Percentiles rank a stretch among this genome's conserved stretches.
phyloP scores from a whole-genome alignment of 2,797 vertebrate genomes.

The Oryzias dopingdopingensis region DNA sequence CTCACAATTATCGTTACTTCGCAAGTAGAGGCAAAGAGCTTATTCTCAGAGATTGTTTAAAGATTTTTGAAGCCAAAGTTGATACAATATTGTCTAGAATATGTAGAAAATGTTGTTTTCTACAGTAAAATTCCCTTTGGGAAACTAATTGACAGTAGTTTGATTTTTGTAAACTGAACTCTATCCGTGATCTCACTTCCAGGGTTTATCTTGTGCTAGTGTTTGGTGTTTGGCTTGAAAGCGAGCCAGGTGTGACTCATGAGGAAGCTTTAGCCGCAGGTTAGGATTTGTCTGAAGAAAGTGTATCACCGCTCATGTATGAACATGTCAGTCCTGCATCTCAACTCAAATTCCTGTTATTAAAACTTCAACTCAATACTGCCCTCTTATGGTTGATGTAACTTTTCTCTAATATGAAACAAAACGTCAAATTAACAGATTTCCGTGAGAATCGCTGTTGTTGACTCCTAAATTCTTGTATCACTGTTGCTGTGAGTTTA shows the following conservation, averaged over 20 bases:
- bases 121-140: no score
- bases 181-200: no score
- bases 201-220: neutral
- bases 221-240: neutral
- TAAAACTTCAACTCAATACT: constrained; percentile 2
- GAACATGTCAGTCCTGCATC: constrained; percentile 15
- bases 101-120: no score
- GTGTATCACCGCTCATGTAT: constrained; percentile 20
- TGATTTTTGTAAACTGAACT: no score
- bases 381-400: constrained; percentile 53
- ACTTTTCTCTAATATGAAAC: neutral
- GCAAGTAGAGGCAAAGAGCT: no score
- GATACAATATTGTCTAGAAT: no score
- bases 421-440: neutral
- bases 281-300: constrained; percentile 18
- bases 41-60: no score
- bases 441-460: neutral
- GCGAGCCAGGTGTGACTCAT: constrained; percentile 3
- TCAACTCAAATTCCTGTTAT: neutral
- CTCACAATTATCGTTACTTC: no score
- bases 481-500: neutral
- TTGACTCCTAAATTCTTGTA: no score
- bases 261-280: constrained; percentile 42
- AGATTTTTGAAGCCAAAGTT: no score
- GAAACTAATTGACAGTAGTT: no score